A percentile compares a stretch with the other conserved stretches of the same genome.
Evolutionary conservation across 2,888 invertebrate species (phyloP).

Genomic region (Stenurella melanura): DNA sequence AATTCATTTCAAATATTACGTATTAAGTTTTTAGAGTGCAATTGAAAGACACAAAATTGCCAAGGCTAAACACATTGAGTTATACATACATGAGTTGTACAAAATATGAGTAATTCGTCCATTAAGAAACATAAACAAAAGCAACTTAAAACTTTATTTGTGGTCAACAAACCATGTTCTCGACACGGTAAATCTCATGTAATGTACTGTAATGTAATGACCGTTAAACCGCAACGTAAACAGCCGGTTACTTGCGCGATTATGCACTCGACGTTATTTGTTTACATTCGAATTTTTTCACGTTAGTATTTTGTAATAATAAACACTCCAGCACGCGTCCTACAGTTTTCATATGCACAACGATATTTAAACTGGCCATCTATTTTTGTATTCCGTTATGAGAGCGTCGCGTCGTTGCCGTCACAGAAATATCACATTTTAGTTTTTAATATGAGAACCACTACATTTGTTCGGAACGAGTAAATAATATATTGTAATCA

Average conservation of each 20-base stretch:
- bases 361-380: neutral
- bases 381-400: constrained; percentile 10
- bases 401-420: neutral
- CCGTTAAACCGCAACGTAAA: constrained; percentile 10
- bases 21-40: too few relatives aligned
- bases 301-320: neutral
- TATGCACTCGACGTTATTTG: neutral
- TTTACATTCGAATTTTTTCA: neutral
- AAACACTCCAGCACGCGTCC: neutral
- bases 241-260: neutral
- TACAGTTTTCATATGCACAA: neutral
- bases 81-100: neutral
- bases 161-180: constrained; percentile 10
- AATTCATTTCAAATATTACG: too few relatives aligned
- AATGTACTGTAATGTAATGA: neutral
- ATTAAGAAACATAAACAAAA: neutral
- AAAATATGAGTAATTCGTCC: constrained; percentile 1
- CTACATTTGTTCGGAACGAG: constrained; percentile 17
- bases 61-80: neutral
- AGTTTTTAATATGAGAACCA: constrained; percentile 26
- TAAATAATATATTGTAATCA: constrained; percentile 25
- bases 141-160: neutral
- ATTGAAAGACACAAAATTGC: neutral
- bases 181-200: neutral
- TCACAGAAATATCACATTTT: neutral